Evolutionary conservation across 2,113 vertebrate species (phyloP), one percentile per base, ranked within the genome.

Genomic region (Garra rufa): DNA sequence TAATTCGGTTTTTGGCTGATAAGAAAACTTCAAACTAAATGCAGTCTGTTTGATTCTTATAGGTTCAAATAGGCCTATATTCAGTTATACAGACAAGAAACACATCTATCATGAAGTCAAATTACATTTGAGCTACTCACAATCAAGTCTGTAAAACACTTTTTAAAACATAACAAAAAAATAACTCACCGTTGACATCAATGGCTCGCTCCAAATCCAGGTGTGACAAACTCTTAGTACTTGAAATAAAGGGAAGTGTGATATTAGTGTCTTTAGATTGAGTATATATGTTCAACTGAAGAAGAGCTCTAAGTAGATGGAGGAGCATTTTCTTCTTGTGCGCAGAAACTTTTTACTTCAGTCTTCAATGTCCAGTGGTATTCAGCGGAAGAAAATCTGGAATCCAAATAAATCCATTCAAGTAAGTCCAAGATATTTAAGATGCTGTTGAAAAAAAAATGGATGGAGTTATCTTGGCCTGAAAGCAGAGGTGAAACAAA

Each of bases 171-270:
- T 69, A 21, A 38, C 3, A 1, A 4, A 43, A 43, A 15, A 65
- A 65, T 30, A 70, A 69, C 85, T 87, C 69, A 87, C 82, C 85
- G 28, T 21, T 83, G 26, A 83, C 57, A 3, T 41, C 67, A 34
- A 69, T 63, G 9, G 28, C 55, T 52, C 71, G 15, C 52, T 48
- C 61, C 17, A 38, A 34, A 48, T 86, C 74, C 30, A 86, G 38
- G 15, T n/a, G 14, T 34, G 41, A 44, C 3, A 30, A 50, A 55
- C 38, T 59, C 75, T 70, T 52, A 26, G 30, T 34, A 34, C 43
- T 13, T n/a, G 55, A 43, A 24, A 8, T 28, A 44, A 75, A 55
- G 59, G 30, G 44, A 19, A n/a, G 44, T 21, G 38, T 52, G 46
- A 30, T 48, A n/a, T 71, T 59, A 9, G 30, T 46, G 34, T 43